Base-by-base conservation (phyloP, 2,888 invertebrate genomes). In the Tuberolachnus salignus region DNA sequence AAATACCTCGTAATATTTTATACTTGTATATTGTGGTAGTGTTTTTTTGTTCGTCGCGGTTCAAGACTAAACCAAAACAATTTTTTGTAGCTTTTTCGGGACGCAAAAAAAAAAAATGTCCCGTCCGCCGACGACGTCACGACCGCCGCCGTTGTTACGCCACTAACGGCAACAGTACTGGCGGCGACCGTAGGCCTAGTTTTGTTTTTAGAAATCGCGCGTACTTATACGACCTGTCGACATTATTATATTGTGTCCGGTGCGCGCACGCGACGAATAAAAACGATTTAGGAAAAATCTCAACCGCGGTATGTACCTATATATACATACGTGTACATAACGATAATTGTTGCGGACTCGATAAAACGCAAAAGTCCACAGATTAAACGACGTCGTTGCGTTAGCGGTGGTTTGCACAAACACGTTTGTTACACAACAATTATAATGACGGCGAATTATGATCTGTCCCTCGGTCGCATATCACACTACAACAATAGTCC, bases 121-220 rank as follows among this genome's bases (percentile, higher is more conserved):
- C 34, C 6, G 34, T 34, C n/a, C 34, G 34, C 3, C 16, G n/a
- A 23, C 59, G 59, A n/a, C n/a, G n/a, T n/a, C n/a, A n/a, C n/a
- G n/a, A n/a, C n/a, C n/a, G n/a, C n/a, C n/a, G n/a, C n/a, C 34
- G 34, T 34, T 6, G 34, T 16, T 26, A 16, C 21, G 46, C 64
- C 8, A 34, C 34, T 4, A 34, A 34, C 34, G 34, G 34, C 34
- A 34, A 34, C 61, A 11, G 14, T 2, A 42, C 44, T n/a, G 44
- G 21, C 23, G 46, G 46, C 46, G 64, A 14, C n/a, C 21, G 26
- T 67, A 51, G 51, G 21, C 16, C 63, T 19, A 19, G 9, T 63
- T 63, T 63, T 13, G 2, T 23, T 59, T 8, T 67, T 67, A 49
- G 67, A 67, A 67, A 67, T 67, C 49, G 44, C n/a, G n/a, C n/a